Evolutionary conservation across 2,113 vertebrate species (phyloP).

Genomic region (Gambusia holbrooki): DNA sequence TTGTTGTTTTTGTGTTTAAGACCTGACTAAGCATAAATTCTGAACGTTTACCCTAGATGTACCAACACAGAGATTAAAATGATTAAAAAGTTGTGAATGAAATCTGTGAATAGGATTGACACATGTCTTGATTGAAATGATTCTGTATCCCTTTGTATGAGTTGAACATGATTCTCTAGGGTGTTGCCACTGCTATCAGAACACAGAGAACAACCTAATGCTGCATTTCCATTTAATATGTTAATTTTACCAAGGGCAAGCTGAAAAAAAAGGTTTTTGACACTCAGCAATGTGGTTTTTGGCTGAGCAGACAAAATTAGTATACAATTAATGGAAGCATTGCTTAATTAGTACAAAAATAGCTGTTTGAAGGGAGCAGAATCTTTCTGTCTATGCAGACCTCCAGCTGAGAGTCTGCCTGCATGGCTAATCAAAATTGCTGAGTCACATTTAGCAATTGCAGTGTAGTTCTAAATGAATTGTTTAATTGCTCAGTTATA

Average conservation of each 20-base stretch:
- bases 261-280: conserved; percentile 10
- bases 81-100: too few species aligned
- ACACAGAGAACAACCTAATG: not conserved
- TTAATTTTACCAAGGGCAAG: not conserved
- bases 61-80: too few species aligned
- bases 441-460: conserved; percentile 40
- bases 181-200: not conserved
- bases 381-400: conserved; percentile 20
- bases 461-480: conserved; percentile 19
- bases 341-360: conserved; percentile 49
- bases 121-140: too few species aligned
- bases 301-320: conserved; percentile 40
- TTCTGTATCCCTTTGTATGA: too few species aligned
- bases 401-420: conserved; percentile 43
- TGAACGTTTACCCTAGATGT: too few species aligned
- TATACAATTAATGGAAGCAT: conserved; percentile 38
- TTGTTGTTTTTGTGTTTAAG: too few species aligned
- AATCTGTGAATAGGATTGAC: too few species aligned
- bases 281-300: conserved; percentile 22
- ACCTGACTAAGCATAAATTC: too few species aligned
- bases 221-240: not conserved
- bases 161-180: too few species aligned
- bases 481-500: conserved; percentile 4
- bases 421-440: conserved; percentile 57
- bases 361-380: conserved; percentile 30